Evolutionary conservation across 2,113 vertebrate genomes (phyloP), one percentile per base, ranked within the genome.

Genomic region (Oxygymnocypris stewartii): DNA sequence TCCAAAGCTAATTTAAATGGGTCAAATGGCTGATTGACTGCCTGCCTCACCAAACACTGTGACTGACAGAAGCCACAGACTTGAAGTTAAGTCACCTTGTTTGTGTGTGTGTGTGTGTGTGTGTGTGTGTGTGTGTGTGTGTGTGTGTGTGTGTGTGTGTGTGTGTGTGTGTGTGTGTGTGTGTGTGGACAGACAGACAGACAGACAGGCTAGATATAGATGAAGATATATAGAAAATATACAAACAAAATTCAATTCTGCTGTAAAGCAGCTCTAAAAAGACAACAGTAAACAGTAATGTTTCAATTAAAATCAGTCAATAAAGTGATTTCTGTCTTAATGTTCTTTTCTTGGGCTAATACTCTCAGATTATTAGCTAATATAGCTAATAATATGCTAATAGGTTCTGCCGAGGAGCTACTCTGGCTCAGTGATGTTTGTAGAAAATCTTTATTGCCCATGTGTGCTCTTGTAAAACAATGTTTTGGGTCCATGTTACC

Each of bases 1-100:
- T 84, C 79, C 86, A 86, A 65, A 57, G 42, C 57, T 84, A 59
- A 86, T 87, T 88, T 83, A 54, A 47, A 82, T 86, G 51, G 65
- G 79, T 51, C 69, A 13, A 42, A 67, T 44, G n/a, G 54, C 75
- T 84, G 74, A 63, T 78, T 82, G 84, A 76, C 47, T 59, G 65
- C 11, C 44, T 84, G 74, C 57, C 31, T 84, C 28, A 54, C 51
- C 28, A 79, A 78, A 86, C 28, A 2, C 61, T 82, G 25, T 82
- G 79, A 59, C 23, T 79, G 63, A 88, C 69, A 49, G 63, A 78
- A 31, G 75, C 42, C 49, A 77, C 35, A 71, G 11, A 35, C 57
- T n/a, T 61, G 57, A n/a, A 61, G 20, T n/a, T 2, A 23, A 9
- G 57, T 59, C 6, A 23, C 54, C 6, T 23, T 54, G 35, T 37